These are phyloP conservation scores for Drosophila carrolli DNA, from an alignment of 1,140 invertebrate genomes.

Conservation along the genomic window DNA sequence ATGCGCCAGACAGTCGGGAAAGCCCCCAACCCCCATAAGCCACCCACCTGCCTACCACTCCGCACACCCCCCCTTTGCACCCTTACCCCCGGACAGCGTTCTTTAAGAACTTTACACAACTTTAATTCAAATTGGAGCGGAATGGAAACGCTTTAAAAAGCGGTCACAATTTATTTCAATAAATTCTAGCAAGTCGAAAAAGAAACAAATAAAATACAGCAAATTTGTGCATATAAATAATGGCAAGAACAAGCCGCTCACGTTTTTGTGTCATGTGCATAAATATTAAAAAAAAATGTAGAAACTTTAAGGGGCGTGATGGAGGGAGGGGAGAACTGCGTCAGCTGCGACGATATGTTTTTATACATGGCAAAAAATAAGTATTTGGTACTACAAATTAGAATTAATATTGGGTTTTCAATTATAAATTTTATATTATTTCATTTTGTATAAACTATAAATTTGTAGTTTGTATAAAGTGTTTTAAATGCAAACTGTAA, in stretches of 20 bases:
- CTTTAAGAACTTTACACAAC: constrained; percentile 42
- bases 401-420: neutral
- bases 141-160: constrained; percentile 34
- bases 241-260: constrained; percentile 39
- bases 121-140: constrained; percentile 40
- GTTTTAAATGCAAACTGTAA: neutral
- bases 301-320: constrained; percentile 15
- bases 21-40: constrained; percentile 13
- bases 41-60: constrained; percentile 26
- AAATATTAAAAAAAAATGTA: constrained; percentile 54
- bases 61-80: neutral
- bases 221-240: constrained; percentile 28
- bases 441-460: neutral
- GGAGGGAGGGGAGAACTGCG: neutral
- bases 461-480: too few species aligned
- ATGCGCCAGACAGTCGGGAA: constrained; percentile 56
- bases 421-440: neutral
- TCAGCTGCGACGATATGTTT: constrained; percentile 34
- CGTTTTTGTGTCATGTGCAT: constrained; percentile 78
- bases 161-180: constrained; percentile 36
- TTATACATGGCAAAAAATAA: neutral
- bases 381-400: neutral
- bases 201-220: constrained; percentile 24
- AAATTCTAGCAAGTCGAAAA: constrained; percentile 27
- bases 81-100: constrained; percentile 4